These are phyloP conservation scores for Ceratoteleas bidentatus DNA, from an alignment of 1,140 invertebrate genomes.

Conservation along the genomic window DNA sequence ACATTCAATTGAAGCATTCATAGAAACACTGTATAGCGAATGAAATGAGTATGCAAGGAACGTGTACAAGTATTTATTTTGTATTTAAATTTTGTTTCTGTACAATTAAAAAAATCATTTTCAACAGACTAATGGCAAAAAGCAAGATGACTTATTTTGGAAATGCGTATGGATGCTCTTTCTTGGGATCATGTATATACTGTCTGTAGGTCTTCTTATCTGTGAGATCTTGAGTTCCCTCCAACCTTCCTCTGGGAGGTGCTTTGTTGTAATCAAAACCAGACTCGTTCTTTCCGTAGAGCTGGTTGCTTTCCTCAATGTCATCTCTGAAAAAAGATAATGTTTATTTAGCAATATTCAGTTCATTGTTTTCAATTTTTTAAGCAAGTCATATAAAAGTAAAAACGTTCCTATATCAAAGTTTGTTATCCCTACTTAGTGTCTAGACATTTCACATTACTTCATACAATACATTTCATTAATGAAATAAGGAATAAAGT, in stretches of 20 bases:
- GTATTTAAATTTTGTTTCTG: conserved; percentile 54
- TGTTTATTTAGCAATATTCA: not conserved
- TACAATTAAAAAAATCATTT: conserved; percentile 42
- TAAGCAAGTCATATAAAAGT: no score
- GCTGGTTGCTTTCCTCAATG: conserved; percentile 84
- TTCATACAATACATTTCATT: no score
- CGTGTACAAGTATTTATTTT: conserved; percentile 51
- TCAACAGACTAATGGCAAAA: conserved; percentile 32
- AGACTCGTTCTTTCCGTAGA: conserved; percentile 86
- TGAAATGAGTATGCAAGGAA: conserved; percentile 1
- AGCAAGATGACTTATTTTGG: conserved; percentile 68
- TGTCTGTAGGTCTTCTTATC: conserved; percentile 82
- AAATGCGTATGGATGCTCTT: conserved; percentile 86
- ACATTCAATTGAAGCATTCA: conserved; percentile 5
- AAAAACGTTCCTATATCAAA: no score
- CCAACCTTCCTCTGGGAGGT: conserved; percentile 89
- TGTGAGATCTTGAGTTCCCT: conserved; percentile 90
- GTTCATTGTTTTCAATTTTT: no score
- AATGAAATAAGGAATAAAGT: no score
- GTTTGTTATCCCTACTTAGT: no score
- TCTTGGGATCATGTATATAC: conserved; percentile 71
- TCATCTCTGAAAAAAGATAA: conserved; percentile 83
- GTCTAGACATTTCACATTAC: no score
- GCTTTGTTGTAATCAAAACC: conserved; percentile 90
- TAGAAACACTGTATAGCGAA: conserved; percentile 18